Base-by-base conservation (phyloP, 2,797 vertebrate genomes). In the Peromyscus melanophrys region DNA sequence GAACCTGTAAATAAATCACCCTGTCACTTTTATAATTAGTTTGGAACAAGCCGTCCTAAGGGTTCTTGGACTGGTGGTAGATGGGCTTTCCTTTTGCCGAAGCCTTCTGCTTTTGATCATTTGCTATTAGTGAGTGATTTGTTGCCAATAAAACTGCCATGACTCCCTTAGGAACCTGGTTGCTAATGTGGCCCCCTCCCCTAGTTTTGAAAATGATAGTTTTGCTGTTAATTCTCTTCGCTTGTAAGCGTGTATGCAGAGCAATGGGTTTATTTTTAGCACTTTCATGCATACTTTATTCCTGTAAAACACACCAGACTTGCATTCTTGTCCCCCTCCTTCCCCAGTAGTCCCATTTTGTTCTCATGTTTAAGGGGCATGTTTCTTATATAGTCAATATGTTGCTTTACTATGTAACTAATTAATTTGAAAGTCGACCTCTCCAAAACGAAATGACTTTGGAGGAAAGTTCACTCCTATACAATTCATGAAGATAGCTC, bases 391-490 rank as follows among this genome's bases (percentile, higher is more conserved):
- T 9, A 82, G 17, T n/a, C n/a, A 61, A 46, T 63, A 37, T 76
- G 49, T 25, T 65, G 57, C 25, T 73, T 88, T 95, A 16, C 63
- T 43, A 73, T 1, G 6, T 81, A 78, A 52, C 67, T 46, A 1
- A 80, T 65, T 61, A 81, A 73, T 89, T 69, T 94, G 37, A 89
- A 65, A 37, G 17, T 40, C 77, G 57, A 94, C 76, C 82, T 87
- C 75, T 82, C 40, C n/a, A 78, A 63, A 78, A 40, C 49, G 67
- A n/a, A 81, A 67, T 1, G 4, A 25, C 8, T 61, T 8, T 57
- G 63, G 9, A 19, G n/a, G 46, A 17, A 80, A 69, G 13, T 63
- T 83, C 3, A 59, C 91, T 76, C 25, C 43, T 83, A 67, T 13
- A 49, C 76, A 95, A 40, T 63, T 49, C 31, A 73, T 57, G 61